Evolutionary conservation across 2,797 vertebrate species (phyloP).

Genomic region (Notolepis coatsorum): DNA sequence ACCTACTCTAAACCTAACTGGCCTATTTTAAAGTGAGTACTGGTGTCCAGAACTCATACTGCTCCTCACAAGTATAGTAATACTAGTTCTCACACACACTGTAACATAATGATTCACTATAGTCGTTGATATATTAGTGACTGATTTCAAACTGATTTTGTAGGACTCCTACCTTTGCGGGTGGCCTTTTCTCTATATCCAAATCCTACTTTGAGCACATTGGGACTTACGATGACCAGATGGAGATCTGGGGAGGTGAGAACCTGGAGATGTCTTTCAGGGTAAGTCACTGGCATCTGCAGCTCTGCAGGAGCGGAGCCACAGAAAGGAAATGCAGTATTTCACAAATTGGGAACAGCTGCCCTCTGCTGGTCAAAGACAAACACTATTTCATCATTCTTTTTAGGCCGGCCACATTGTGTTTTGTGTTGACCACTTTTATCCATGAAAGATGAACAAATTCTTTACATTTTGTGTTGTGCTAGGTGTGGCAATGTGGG

Average conservation of each 20-base stretch:
- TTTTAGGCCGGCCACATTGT: background rate
- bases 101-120: background rate
- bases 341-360: background rate
- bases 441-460: background rate
- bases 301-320: background rate
- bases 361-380: background rate
- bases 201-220: conserved; percentile 88
- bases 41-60: too few species aligned
- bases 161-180: conserved; percentile 87
- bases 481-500: conserved; percentile 89
- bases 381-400: background rate
- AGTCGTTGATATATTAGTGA: background rate
- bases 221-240: conserved; percentile 89
- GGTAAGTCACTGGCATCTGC: conserved; percentile 79
- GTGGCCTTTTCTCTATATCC: conserved; percentile 89
- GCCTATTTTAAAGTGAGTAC: too few species aligned
- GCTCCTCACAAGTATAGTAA: too few species aligned
- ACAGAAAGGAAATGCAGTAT: background rate
- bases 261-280: conserved; percentile 94
- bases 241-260: conserved; percentile 92
- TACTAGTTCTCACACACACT: background rate
- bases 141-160: conserved; percentile 3
- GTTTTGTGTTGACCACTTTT: background rate
- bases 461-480: background rate
- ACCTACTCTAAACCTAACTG: too few species aligned